Evolutionary conservation across 2,888 invertebrate species (phyloP).

Genomic region (Coremacera marginata): DNA sequence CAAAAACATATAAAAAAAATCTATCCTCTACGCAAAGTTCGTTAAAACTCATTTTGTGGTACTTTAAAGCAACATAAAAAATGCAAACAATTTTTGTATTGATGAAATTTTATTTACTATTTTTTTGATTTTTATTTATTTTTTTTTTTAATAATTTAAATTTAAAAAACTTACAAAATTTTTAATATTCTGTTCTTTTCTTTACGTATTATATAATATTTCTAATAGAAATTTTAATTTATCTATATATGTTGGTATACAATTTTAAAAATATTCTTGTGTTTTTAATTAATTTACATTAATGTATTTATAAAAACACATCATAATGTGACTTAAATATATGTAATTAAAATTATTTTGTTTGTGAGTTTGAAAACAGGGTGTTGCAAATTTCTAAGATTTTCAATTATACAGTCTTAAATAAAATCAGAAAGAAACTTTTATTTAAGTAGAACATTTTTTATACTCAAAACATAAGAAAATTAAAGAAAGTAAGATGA

Average conservation of each 20-base stretch:
- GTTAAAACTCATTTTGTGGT: background rate
- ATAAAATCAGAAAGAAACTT: too few species aligned
- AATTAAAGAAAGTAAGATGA: too few species aligned
- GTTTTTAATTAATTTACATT: background rate
- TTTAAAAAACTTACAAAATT: slow-evolving; percentile 2
- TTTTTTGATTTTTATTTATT: background rate
- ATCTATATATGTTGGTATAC: too few species aligned
- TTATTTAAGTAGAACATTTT: too few species aligned
- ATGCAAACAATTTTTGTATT: background rate
- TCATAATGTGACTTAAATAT: background rate
- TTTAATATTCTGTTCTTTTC: background rate
- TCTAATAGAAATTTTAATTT: too few species aligned
- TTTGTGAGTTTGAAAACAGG: too few species aligned
- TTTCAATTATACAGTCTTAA: too few species aligned
- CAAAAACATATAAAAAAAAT: background rate
- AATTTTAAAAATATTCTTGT: background rate
- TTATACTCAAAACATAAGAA: too few species aligned
- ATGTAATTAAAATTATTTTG: background rate
- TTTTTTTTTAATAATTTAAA: background rate
- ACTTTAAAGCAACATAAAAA: background rate
- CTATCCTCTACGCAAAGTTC: background rate
- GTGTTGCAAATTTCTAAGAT: too few species aligned
- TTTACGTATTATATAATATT: background rate
- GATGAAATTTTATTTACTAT: background rate
- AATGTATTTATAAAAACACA: background rate